Evolutionary conservation across 2,888 invertebrate species (phyloP).

Genomic region (Habrosyne pyritoides): DNA sequence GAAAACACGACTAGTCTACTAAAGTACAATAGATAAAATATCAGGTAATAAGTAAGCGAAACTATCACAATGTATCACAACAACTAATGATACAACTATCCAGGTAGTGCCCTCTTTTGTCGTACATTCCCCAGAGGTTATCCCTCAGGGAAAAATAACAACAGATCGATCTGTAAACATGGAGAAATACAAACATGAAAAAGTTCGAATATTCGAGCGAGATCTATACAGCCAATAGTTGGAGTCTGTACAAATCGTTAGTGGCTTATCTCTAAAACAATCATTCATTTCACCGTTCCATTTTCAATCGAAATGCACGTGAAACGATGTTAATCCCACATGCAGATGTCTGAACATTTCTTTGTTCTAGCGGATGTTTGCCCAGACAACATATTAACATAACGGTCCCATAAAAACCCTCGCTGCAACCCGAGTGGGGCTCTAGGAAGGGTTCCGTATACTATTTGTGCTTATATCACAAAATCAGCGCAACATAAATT

Average conservation of each 20-base stretch:
- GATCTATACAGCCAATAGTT: no score
- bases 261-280: not conserved
- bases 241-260: not conserved
- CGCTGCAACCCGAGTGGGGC: slow-evolving; percentile 24
- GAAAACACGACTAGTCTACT: no score
- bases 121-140: no score
- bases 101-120: no score
- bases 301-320: slow-evolving; percentile 11
- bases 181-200: not conserved
- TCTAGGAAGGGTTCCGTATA: slow-evolving; percentile 58
- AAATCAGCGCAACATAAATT: slow-evolving; percentile 82
- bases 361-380: slow-evolving; percentile 42
- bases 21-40: no score
- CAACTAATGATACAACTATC: no score
- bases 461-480: slow-evolving; percentile 59
- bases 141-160: not conserved
- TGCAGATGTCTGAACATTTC: slow-evolving; percentile 25
- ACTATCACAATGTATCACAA: no score
- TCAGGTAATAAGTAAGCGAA: no score
- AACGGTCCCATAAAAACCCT: slow-evolving; percentile 45
- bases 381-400: slow-evolving; percentile 68
- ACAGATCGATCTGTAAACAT: not conserved
- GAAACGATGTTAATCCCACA: slow-evolving; percentile 2
- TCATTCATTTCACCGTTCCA: not conserved
- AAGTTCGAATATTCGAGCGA: not conserved